phyloP scores from a whole-genome alignment of 64 coral and sea anemone species.

The Stichodactyla mertensii region DNA sequence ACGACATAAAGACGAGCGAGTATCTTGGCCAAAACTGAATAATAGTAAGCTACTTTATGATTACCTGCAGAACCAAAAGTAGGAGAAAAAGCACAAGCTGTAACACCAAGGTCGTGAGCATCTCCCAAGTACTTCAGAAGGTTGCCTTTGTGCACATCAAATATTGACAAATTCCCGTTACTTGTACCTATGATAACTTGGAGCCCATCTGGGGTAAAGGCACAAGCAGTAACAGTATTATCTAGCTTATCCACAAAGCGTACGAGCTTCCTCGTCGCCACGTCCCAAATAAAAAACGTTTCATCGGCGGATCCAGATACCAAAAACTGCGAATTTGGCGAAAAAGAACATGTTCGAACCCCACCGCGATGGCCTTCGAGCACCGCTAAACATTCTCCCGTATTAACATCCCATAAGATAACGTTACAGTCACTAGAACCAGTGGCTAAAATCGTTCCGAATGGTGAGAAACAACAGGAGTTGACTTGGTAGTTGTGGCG shows the following conservation, averaged over 20 bases:
- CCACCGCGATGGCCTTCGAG: constrained; percentile 87
- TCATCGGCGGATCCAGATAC: constrained; percentile 93
- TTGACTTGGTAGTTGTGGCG: constrained; percentile 86
- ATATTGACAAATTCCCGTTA: constrained; percentile 81
- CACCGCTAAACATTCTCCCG: constrained; percentile 66
- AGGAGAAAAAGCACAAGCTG: constrained; percentile 74
- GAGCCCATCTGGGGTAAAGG: constrained; percentile 91
- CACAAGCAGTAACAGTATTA: constrained; percentile 86
- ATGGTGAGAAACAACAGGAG: constrained; percentile 90
- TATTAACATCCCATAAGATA: constrained; percentile 82
- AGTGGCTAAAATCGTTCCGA: constrained; percentile 94
- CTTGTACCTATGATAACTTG: constrained; percentile 86
- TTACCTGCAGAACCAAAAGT: constrained; percentile 98
- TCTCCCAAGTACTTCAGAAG: constrained; percentile 68
- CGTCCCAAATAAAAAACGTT: constrained; percentile 95
- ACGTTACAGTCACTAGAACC: constrained; percentile 91
- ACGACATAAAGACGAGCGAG: no score
- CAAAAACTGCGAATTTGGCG: constrained; percentile 82
- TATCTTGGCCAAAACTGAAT: no score
- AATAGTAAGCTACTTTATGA: neutral
- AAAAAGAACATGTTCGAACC: constrained; percentile 86
- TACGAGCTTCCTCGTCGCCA: constrained; percentile 63
- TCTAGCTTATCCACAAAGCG: constrained; percentile 79
- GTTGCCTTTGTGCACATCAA: constrained; percentile 77
- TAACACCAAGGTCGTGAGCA: constrained; percentile 89